Percentiles rank a stretch among this genome's conserved stretches.
These are phyloP conservation scores for Cheilosia impressa DNA, from an alignment of 2,888 invertebrate genomes.

Conservation along the genomic window DNA sequence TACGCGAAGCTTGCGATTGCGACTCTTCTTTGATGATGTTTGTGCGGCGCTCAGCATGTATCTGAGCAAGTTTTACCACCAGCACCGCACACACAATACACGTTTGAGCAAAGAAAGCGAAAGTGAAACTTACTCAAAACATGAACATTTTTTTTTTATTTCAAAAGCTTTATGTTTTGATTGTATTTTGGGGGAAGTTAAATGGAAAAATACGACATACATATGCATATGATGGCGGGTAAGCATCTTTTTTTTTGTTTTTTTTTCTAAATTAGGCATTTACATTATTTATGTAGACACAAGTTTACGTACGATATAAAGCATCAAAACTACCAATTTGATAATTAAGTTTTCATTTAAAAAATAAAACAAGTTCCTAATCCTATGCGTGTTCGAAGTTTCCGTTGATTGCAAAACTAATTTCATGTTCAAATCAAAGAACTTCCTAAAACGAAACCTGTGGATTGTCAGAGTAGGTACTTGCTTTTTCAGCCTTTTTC, in stretches of 20 bases:
- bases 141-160: conserved; percentile 31
- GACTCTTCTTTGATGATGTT: conserved; percentile 45
- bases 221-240: background rate
- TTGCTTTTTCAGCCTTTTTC: background rate
- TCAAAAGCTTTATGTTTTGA: conserved; percentile 64
- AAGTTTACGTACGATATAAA: background rate
- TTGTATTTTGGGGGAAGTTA: background rate
- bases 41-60: conserved; percentile 37
- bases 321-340: background rate
- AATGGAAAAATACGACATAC: conserved; percentile 1
- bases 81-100: background rate
- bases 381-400: conserved; percentile 1
- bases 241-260: background rate
- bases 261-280: background rate
- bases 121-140: conserved; percentile 81
- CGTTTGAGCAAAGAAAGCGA: conserved; percentile 79
- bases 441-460: conserved; percentile 30
- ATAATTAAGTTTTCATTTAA: background rate
- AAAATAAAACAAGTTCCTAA: conserved; percentile 15
- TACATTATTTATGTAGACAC: background rate
- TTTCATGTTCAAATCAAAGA: conserved; percentile 21
- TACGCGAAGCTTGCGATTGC: conserved; percentile 32
- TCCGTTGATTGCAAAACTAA: conserved; percentile 28
- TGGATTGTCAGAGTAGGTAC: background rate
- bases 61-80: conserved; percentile 12